Percentiles rank a stretch among this genome's conserved stretches.
Evolutionary conservation across 1,140 invertebrate species (phyloP).

Genomic region (Drosophila insularis): DNA sequence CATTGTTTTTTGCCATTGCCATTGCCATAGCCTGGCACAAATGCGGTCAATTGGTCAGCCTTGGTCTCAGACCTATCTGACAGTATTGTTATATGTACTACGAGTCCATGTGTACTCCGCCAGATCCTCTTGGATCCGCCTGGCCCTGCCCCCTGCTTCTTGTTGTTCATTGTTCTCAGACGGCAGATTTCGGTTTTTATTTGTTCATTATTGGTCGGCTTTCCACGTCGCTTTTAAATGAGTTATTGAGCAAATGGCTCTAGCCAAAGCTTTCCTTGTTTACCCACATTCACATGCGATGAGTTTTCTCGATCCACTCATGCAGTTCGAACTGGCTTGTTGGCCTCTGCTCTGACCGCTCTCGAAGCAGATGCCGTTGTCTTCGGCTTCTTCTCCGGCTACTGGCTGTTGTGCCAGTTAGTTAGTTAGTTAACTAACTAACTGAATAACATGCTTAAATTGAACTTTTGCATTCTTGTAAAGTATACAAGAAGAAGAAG

Average conservation of each 20-base stretch:
- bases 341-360: conserved; percentile 30
- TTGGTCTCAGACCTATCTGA: neutral
- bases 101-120: conserved; percentile 42
- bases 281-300: conserved; percentile 53
- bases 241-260: conserved; percentile 75
- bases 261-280: conserved; percentile 43
- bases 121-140: conserved; percentile 45
- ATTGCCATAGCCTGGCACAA: conserved; percentile 26
- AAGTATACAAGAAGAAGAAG: neutral
- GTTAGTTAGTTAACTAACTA: conserved; percentile 52
- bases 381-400: conserved; percentile 10
- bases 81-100: conserved; percentile 31
- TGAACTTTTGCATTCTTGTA: conserved; percentile 40
- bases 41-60: conserved; percentile 77
- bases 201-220: conserved; percentile 70
- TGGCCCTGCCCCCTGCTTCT: conserved; percentile 4
- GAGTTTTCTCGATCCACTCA: conserved; percentile 18
- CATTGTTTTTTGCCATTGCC: conserved; percentile 53
- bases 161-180: conserved; percentile 62
- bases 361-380: conserved; percentile 39
- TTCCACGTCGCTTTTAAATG: conserved; percentile 74
- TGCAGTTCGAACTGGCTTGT: conserved; percentile 21
- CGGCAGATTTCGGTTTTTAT: conserved; percentile 77
- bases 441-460: conserved; percentile 41
- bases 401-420: conserved; percentile 49